Base-by-base conservation (phyloP, 2,113 vertebrate genomes). In the Cheilinus undulatus region DNA sequence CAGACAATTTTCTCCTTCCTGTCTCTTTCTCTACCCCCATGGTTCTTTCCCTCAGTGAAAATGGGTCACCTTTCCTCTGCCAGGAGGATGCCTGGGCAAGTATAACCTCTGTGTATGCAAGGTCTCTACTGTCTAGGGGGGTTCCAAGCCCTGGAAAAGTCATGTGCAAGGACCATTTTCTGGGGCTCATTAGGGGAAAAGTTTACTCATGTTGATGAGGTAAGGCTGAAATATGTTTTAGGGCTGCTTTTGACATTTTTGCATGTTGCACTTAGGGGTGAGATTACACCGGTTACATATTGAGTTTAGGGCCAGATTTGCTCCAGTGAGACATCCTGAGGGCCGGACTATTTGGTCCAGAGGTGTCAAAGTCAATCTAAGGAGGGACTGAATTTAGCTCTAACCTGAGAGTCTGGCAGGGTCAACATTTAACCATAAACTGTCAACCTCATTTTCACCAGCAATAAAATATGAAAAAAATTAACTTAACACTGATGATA, bases 41-140 rank as follows among this genome's bases (percentile, higher is more conserved):
- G 87, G 72, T 86, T 74, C 56, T 86, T 83, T 85, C 87, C 80
- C 79, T 75, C 20, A 50, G 84, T 78, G 64, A 87, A 93, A 93
- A 91, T 92, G 84, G 93, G 93, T 92, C 90, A 92, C 84, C 81
- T 90, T 89, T 75, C 76, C 71, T 90, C 64, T 77, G 64, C 80
- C 76, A 80, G 65, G 79, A 86, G 80, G 64, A 85, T 64, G 58
- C 71, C 78, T 73, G 50, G 56, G 65, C 60, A 75, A 74, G 70
- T 80, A 78, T 87, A 80, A 80, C 74, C 83, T 79, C 73, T 65
- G 66, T 46, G 38, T 2, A 5, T 56, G 45, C 12, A 1, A 46
- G 56, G 43, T 48, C 80, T 72, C 45, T 49, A 75, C 52, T 65
- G 60, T 69, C 79, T 52, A 34, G 49, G n/a, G 36, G 58, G 50